phyloP scores from a whole-genome alignment of 2,888 invertebrate species.

The Synanthedon tipuliformis region DNA sequence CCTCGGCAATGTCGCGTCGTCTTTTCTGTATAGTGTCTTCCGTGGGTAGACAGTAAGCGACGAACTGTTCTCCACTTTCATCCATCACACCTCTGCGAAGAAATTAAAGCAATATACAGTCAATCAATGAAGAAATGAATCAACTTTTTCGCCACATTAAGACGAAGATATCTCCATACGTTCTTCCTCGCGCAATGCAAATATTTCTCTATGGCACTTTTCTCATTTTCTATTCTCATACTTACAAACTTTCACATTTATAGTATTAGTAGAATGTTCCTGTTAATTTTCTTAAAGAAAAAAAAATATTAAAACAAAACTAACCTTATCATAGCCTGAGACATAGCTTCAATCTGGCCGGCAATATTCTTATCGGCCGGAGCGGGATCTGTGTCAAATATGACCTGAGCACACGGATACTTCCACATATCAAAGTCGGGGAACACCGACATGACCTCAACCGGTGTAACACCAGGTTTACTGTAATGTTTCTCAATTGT shows the following conservation, averaged over 20 bases:
- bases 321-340: slow-evolving; percentile 97
- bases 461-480: slow-evolving; percentile 93
- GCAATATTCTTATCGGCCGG: slow-evolving; percentile 88
- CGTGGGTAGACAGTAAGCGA: slow-evolving; percentile 97
- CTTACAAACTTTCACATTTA: background rate
- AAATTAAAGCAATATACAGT: no score
- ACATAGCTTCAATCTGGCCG: slow-evolving; percentile 96
- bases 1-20: slow-evolving; percentile 81
- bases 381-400: slow-evolving; percentile 98
- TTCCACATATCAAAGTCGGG: slow-evolving; percentile 99
- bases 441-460: slow-evolving; percentile 86
- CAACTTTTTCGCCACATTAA: no score
- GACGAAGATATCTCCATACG: no score
- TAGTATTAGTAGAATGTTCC: background rate
- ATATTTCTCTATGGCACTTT: no score
- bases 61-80: slow-evolving; percentile 98
- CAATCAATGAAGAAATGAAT: no score
- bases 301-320: slow-evolving; percentile 7
- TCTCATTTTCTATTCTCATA: no score
- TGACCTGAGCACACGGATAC: slow-evolving; percentile 97
- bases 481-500: slow-evolving; percentile 93
- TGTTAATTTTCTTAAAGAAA: background rate
- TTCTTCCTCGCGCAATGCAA: no score
- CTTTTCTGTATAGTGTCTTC: slow-evolving; percentile 92
- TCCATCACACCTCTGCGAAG: slow-evolving; percentile 95